Evolutionary conservation across 2,888 invertebrate species (phyloP).

Genomic region (Diarsia mendica): DNA sequence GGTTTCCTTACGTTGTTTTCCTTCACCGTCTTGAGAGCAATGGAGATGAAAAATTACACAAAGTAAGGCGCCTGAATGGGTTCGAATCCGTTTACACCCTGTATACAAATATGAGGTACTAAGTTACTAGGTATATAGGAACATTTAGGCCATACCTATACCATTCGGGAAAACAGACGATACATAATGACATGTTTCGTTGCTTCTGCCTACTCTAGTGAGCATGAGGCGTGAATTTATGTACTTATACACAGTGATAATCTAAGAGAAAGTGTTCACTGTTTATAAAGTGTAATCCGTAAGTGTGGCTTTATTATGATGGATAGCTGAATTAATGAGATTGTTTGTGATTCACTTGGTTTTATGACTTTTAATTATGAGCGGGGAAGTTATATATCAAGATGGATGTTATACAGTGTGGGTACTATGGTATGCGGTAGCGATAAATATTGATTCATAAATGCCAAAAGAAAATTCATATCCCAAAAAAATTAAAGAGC

Average conservation of each 20-base stretch:
- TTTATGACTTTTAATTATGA: neutral
- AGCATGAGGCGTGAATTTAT: neutral
- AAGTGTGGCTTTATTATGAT: conserved; percentile 2
- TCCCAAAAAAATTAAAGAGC: too few relatives aligned
- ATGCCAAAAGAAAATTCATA: too few relatives aligned
- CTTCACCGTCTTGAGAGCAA: too few relatives aligned
- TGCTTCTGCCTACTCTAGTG: neutral
- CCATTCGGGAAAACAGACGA: neutral
- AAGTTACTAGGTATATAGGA: too few relatives aligned
- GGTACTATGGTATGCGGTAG: neutral
- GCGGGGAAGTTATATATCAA: neutral
- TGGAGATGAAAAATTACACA: too few relatives aligned
- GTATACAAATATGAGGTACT: too few relatives aligned
- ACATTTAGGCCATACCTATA: too few relatives aligned
- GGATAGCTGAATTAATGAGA: conserved; percentile 15
- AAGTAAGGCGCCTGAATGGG: too few relatives aligned
- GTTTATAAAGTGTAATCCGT: neutral
- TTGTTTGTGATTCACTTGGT: neutral
- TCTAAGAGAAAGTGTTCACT: conserved; percentile 17
- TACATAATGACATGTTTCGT: neutral
- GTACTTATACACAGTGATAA: neutral
- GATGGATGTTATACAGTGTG: neutral
- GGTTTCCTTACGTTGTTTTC: too few relatives aligned
- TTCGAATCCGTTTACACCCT: too few relatives aligned
- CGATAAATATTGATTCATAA: too few relatives aligned